A percentile compares a stretch with the other conserved stretches of the same genome.
Conservation (phyloP, 1,140 invertebrate species). For the Triops cancriformis region DNA sequence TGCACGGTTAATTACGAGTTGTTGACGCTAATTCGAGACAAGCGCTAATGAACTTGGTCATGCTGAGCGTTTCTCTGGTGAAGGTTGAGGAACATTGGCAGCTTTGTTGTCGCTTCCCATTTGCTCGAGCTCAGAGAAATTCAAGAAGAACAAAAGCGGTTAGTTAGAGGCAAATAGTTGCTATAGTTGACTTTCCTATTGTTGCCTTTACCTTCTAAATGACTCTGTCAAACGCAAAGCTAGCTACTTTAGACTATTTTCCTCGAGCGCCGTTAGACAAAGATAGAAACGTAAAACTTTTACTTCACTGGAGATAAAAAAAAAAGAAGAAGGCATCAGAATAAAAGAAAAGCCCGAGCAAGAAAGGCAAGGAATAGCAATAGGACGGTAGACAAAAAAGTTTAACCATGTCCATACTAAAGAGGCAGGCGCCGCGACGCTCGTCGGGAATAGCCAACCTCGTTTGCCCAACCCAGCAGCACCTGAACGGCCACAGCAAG, state of each 20-base stretch:
- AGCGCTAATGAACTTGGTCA: constrained; percentile 5
- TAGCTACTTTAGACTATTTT: background rate
- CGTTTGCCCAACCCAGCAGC: background rate
- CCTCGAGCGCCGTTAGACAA: background rate
- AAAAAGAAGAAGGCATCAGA: background rate
- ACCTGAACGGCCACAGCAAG: background rate
- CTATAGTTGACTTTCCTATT: background rate
- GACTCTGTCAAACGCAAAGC: background rate
- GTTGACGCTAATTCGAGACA: constrained; percentile 3
- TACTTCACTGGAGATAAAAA: background rate
- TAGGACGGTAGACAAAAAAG: background rate
- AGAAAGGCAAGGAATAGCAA: background rate
- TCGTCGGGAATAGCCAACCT: background rate
- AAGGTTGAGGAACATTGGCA: background rate
- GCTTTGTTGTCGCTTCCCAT: background rate
- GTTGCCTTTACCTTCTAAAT: background rate
- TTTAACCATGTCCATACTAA: constrained; percentile 11
- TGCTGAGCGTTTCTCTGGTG: background rate
- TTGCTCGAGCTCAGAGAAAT: background rate
- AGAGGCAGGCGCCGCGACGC: background rate
- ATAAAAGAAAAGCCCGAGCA: background rate
- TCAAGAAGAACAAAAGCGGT: background rate
- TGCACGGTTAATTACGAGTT: background rate
- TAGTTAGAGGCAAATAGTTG: background rate
- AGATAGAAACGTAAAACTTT: background rate